phyloP scores from a whole-genome alignment of 2,888 invertebrate species.

The Sinelater perroti region DNA sequence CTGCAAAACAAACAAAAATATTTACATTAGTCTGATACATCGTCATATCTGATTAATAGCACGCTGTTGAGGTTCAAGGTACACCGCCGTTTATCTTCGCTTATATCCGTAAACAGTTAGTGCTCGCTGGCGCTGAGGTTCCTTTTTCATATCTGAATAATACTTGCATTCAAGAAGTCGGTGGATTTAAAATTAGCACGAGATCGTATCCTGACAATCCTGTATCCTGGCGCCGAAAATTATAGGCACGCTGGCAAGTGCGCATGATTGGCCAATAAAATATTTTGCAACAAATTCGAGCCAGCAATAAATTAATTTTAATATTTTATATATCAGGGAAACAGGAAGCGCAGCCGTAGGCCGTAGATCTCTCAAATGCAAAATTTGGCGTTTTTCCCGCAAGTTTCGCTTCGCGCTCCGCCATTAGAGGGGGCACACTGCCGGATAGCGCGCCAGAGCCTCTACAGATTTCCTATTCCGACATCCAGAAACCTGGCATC shows the following conservation, averaged over 20 bases:
- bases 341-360: slow-evolving; percentile 13
- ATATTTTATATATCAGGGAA: slow-evolving; percentile 32
- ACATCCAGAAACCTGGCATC: too few relatives aligned
- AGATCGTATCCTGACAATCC: not conserved
- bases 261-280: not conserved
- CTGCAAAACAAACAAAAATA: slow-evolving; percentile 9
- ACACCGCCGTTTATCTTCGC: slow-evolving; percentile 17
- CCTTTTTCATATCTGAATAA: not conserved
- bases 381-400: slow-evolving; percentile 5
- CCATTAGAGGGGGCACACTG: not conserved
- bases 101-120: slow-evolving; percentile 16
- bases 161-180: too few relatives aligned
- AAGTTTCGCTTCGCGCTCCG: not conserved
- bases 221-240: not conserved
- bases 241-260: not conserved
- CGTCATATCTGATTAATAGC: slow-evolving; percentile 20
- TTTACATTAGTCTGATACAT: slow-evolving; percentile 16
- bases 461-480: slow-evolving; percentile 1
- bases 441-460: not conserved
- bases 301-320: slow-evolving; percentile 33
- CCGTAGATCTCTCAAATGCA: slow-evolving; percentile 4
- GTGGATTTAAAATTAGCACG: not conserved
- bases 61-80: slow-evolving; percentile 17
- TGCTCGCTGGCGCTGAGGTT: not conserved
- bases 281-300: slow-evolving; percentile 12